Base-by-base conservation (phyloP, 2,888 invertebrate species). In the Auanema freiburgensis region DNA sequence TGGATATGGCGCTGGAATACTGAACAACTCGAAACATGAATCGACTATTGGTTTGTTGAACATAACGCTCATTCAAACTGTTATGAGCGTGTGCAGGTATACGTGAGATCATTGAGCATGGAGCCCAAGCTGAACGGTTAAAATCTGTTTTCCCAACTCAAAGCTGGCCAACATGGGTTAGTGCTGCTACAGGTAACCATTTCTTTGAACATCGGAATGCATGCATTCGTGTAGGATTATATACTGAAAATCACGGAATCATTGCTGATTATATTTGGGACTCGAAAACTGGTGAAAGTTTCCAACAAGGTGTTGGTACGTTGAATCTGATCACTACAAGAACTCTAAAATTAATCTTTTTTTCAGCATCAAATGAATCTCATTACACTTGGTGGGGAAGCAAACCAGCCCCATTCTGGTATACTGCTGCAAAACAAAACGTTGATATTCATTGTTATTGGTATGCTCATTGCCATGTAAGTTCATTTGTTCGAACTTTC, bases 221-320 rank as follows among this genome's bases (percentile, higher is more conserved):
- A 5, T 5, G 40, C 40, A 18, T 3, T 55, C 8, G 46, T 46
- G 16, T 42, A 83, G 83, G 83, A 2, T 71, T 83, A n/a, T 83
- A 82, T 66, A 77, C 81, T 12, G 83, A 83, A 59, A 81, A 76
- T 51, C 83, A 83, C 66, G 81, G 83, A 55, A 79, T 83, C 66
- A 81, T 81, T 10, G 76, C 74, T 43, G 83, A 83, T 63, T 82
- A 79, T 63, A 83, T 83, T 81, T 83, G 73, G 72, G 79, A 83
- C 56, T 63, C 69, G 18, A 67, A 77, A 33, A 67, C 69, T 25
- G 72, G 73, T 46, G 60, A 75, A 57, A 66, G 70, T 42, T 82
- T 79, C 53, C 76, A 82, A 57, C 59, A 80, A 18, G 81, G 74
- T 59, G 67, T 60, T 24, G 74, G 73, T 64, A 46, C 5, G 40